Base-by-base conservation (phyloP, 2,888 invertebrate genomes). In the Lobophora halterata region DNA sequence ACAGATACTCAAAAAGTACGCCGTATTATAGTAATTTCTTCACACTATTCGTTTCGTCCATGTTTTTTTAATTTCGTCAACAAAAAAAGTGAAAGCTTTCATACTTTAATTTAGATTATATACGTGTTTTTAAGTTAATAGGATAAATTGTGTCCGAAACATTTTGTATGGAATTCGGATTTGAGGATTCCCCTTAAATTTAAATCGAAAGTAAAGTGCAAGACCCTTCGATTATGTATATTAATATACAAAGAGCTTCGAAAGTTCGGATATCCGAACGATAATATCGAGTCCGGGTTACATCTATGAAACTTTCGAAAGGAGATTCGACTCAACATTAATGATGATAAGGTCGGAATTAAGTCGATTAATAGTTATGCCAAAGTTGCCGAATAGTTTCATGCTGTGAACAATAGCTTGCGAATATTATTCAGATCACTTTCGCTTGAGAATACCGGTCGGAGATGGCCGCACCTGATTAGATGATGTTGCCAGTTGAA, bases 331-430 rank as follows among this genome's bases (percentile, higher is more conserved):
- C 41, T 20, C 6, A 38, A 48, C 9, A 0, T 1, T 0, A 0
- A 2, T 11, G 1, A 3, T 2, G 1, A 3, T 32, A 46, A 25
- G 30, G 27, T 28, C 9, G 2, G 31, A 8, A 27, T 28, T 45
- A 3, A 3, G 13, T 12, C 9, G 12, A 16, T 6, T 4, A 8
- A 17, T 24, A 28, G 28, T 40, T 30, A 42, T 13, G 26, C 33
- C 39, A 46, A 38, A 46, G 38, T 53, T 51, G 56, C 53, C 48
- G 55, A 53, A 47, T 48, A 46, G 52, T 52, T 63, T 71, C 83
- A 71, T 62, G 80, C 83, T 79, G 85, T 59, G 85, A 80, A 79
- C 79, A 79, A 85, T 85, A 76, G 79, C 70, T 68, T 76, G 80
- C 77, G 69, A 77, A 82, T 75, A 82, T 77, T 75, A 79, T 81